Base-by-base conservation (phyloP, 2,113 vertebrate species). In the Prunella himalayana region DNA sequence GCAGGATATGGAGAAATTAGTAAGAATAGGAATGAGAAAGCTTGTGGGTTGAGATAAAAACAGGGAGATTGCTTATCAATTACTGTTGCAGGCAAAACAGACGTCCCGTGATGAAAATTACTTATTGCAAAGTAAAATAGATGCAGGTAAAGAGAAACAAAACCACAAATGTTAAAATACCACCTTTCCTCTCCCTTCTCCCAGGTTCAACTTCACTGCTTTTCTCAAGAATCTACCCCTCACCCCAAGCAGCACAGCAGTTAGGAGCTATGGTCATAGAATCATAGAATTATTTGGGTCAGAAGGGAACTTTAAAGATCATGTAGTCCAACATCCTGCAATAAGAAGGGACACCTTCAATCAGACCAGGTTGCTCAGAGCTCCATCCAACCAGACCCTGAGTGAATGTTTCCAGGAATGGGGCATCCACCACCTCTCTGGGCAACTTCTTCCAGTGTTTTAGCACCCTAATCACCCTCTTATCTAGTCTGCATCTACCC, bases 221-320 rank as follows among this genome's bases (percentile, higher is more conserved):
- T 66, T 66, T 50, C 53, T 85, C 60, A 53, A 90, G 49, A 73
- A 28, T 60, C 30, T 1, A 33, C 3, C 17, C 6, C 33, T 10
- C 9, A 68, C 1, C 3, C 4, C 39, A 54, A 49, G 59, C 41
- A 69, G 49, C 30, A 77, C 21, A 27, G 47, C 1, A 0, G 2
- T 4, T 21, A 19, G 18, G 10, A 50, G 13, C 30, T 57, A 19
- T 19, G 30, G n/a, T 53, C 83, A 88, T 0, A 80, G 60, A 68
- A 53, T 39, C 49, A 82, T 0, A 53, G 64, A 63, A 47, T 6
- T 0, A 18, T 33, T 68, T 33, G 27, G 19, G 9, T n/a, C 22
- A 30, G 35, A 84, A 66, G 4, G 1, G 8, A 37, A 39, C 12
- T 69, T 71, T 3, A 75, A 63, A 86, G 45, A 16, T 33, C 21